These are phyloP conservation scores for Fulica atra DNA, from an alignment of 2,113 vertebrate genomes.

Conservation along the genomic window DNA sequence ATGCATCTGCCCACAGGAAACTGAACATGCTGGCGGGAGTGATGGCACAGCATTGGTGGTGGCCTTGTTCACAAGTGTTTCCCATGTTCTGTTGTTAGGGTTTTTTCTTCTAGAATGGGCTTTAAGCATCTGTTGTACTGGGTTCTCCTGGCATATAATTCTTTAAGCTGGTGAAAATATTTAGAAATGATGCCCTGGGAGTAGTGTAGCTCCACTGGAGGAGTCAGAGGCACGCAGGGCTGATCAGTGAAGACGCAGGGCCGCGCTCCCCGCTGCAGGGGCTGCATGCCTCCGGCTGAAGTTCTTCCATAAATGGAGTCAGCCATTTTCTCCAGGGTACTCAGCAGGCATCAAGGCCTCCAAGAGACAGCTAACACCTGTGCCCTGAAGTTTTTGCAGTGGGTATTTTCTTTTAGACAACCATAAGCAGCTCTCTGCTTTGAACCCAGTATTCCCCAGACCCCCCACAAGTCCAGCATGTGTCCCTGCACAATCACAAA, in stretches of 20 bases:
- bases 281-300: neutral
- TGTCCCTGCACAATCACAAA: neutral
- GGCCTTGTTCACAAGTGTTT: neutral
- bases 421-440: neutral
- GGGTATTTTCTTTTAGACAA: neutral
- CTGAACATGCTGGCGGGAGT: accelerated
- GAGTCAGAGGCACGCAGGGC: neutral
- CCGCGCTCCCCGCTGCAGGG: accelerated
- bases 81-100: no score
- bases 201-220: neutral
- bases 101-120: neutral
- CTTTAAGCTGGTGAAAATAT: neutral
- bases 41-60: neutral
- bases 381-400: neutral
- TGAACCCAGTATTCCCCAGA: neutral
- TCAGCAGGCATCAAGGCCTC: neutral
- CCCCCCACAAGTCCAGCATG: neutral
- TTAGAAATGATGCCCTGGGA: neutral
- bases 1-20: neutral
- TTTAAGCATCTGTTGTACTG: accelerated
- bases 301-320: neutral
- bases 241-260: neutral
- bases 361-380: neutral
- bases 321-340: neutral
- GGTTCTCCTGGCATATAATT: neutral